Conservation (phyloP, 2,113 vertebrate species). For the Bufo bufo region DNA sequence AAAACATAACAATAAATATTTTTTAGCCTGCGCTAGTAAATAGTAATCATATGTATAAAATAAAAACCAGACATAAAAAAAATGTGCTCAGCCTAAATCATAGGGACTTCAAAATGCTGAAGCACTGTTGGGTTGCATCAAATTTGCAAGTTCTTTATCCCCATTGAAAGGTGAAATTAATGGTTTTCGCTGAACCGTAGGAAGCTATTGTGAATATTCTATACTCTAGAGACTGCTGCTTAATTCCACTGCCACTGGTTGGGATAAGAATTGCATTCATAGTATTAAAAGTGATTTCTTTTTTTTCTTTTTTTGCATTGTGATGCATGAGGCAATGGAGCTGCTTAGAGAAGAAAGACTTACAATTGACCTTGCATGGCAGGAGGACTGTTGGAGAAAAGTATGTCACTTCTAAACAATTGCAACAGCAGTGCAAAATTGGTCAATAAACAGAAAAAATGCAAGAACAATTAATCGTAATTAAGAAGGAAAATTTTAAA, state of each 20-base stretch:
- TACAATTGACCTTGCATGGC: constrained; percentile 59
- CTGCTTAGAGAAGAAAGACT: constrained; percentile 61
- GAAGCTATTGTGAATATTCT: constrained; percentile 66
- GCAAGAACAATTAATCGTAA: constrained; percentile 53
- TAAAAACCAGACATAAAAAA: constrained; percentile 60
- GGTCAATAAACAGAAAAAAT: constrained; percentile 35
- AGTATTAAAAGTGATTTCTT: constrained; percentile 64
- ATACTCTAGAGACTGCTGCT: constrained; percentile 64
- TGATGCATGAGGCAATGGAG: constrained; percentile 55
- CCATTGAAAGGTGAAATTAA: constrained; percentile 68
- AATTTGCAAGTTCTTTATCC: constrained; percentile 64
- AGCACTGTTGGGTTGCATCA: constrained; percentile 65
- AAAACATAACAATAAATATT: constrained; percentile 64
- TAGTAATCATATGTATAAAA: constrained; percentile 65
- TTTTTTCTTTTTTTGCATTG: constrained; percentile 56
- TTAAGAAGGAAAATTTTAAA: constrained; percentile 55
- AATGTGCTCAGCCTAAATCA: constrained; percentile 63
- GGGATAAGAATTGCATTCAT: constrained; percentile 68
- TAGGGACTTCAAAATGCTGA: constrained; percentile 63
- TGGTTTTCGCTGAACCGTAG: constrained; percentile 65
- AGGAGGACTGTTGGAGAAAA: constrained; percentile 47
- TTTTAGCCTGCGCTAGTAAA: constrained; percentile 63
- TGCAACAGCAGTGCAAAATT: constrained; percentile 54
- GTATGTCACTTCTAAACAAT: constrained; percentile 56
- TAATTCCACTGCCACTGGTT: constrained; percentile 63